Conservation (phyloP, 92 coral and sea anemone genomes). For the Hydrozoanthus gracilis region DNA sequence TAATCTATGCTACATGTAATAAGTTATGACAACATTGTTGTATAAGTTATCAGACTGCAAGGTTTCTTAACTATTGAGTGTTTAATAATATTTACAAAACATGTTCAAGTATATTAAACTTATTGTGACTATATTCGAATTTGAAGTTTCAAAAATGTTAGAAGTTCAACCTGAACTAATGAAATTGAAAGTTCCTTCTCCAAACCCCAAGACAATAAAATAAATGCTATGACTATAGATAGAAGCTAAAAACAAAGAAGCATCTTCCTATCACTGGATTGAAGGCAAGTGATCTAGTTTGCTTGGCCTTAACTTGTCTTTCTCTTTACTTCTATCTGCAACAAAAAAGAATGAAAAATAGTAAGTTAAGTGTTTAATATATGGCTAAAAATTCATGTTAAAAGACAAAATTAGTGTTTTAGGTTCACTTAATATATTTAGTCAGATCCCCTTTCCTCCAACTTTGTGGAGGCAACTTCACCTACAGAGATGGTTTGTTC, state of each 20-base stretch:
- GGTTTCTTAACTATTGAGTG: not conserved
- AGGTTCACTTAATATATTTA: no score
- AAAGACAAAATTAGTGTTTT: no score
- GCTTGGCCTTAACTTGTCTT: constrained; percentile 82
- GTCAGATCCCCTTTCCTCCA: no score
- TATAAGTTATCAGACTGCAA: not conserved
- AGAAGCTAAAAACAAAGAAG: not conserved
- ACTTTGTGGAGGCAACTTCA: no score
- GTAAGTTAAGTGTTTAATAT: not conserved
- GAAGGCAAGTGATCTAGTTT: constrained; percentile 94
- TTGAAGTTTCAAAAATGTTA: not conserved
- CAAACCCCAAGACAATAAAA: not conserved
- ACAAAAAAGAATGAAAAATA: constrained; percentile 8
- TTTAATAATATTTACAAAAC: not conserved
- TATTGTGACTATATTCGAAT: not conserved
- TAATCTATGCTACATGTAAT: not conserved
- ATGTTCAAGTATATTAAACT: constrained; percentile 23
- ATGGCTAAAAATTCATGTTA: no score
- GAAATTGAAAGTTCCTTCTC: not conserved
- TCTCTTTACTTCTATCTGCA: constrained; percentile 81
- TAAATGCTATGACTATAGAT: not conserved
- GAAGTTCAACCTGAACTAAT: not conserved
- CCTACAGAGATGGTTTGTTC: no score
- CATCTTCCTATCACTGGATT: constrained; percentile 52
- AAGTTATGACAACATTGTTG: not conserved